Evolutionary conservation across 2,797 vertebrate genomes (phyloP).

Genomic region (Macropus fuliginosus): DNA sequence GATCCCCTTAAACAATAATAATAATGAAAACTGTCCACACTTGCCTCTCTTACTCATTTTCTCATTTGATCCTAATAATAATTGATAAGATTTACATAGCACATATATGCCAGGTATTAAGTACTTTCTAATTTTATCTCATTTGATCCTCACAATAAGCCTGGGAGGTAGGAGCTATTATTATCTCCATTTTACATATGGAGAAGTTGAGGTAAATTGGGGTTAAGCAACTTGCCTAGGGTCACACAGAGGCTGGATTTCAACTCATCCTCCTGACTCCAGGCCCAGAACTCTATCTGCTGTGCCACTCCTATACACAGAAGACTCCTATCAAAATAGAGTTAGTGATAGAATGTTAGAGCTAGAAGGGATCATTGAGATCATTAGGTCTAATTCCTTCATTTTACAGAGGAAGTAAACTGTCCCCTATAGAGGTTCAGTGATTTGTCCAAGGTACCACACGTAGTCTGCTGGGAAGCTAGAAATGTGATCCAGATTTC

Average conservation of each 20-base stretch:
- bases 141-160: neutral
- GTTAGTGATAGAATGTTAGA: neutral
- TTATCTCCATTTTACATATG: neutral
- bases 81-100: neutral
- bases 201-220: neutral
- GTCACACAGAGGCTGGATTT: neutral
- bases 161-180: neutral
- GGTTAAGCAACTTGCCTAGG: neutral
- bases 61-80: neutral
- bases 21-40: neutral
- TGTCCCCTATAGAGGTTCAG: neutral
- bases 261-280: neutral
- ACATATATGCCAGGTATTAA: neutral
- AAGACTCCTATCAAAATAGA: neutral
- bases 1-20: neutral
- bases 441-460: neutral
- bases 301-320: neutral
- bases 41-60: neutral
- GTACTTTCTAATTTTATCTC: neutral
- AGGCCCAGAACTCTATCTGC: neutral
- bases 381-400: neutral
- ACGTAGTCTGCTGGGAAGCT: neutral
- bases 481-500: neutral
- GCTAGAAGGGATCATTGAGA: neutral
- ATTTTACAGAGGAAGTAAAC: neutral